phyloP scores from a whole-genome alignment of 1,140 invertebrate species.

The Lucilia sericata region DNA sequence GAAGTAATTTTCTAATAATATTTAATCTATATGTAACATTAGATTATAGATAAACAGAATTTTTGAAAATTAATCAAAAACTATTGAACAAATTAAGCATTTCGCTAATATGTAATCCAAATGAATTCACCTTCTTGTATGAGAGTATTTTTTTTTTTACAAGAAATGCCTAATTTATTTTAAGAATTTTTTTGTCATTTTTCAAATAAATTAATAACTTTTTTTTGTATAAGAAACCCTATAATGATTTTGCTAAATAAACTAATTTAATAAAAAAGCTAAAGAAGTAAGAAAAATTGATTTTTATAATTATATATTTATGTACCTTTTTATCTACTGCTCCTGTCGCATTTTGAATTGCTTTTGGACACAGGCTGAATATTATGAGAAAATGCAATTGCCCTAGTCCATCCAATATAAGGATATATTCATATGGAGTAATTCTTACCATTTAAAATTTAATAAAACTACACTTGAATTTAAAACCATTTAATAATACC shows the following conservation, averaged over 20 bases:
- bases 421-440: no score
- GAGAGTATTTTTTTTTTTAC: not conserved
- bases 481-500: no score
- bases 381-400: no score
- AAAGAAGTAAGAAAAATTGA: no score
- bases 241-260: not conserved
- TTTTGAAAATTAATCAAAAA: not conserved
- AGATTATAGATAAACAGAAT: not conserved
- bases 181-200: not conserved
- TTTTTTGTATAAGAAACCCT: not conserved
- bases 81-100: constrained; percentile 34
- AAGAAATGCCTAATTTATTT: constrained; percentile 31
- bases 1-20: not conserved
- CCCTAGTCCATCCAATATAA: no score
- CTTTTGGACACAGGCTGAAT: no score
- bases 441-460: no score
- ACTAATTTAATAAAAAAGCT: not conserved
- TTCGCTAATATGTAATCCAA: not conserved
- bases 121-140: not conserved
- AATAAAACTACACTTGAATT: no score
- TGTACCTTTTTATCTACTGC: no score
- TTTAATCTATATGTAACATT: not conserved
- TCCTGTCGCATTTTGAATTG: no score
- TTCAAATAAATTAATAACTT: not conserved
- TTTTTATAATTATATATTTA: no score